Percentiles rank a stretch among this genome's conserved stretches.
Conservation (phyloP, 2,888 invertebrate genomes). For the Nowickia ferox region DNA sequence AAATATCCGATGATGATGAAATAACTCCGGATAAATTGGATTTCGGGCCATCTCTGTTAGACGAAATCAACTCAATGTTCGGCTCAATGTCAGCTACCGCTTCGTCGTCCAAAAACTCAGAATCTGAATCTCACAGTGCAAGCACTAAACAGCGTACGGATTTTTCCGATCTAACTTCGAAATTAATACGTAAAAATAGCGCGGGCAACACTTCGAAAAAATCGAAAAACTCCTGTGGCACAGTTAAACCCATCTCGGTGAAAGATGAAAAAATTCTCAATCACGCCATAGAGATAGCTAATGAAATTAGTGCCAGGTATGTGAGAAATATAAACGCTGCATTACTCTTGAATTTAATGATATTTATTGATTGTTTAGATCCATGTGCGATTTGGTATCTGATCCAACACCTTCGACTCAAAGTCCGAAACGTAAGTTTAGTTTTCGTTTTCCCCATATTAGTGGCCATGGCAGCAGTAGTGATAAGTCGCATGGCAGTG, state of each 20-base stretch:
- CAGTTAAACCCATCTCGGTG: constrained; percentile 95
- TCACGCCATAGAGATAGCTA: constrained; percentile 96
- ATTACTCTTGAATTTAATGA: background rate
- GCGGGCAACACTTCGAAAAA: constrained; percentile 77
- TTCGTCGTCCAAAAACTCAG: constrained; percentile 81
- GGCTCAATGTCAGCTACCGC: constrained; percentile 84
- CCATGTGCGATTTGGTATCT: constrained; percentile 86
- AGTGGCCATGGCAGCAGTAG: constrained; percentile 75
- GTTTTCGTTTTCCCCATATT: constrained; percentile 88
- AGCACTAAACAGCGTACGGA: constrained; percentile 89
- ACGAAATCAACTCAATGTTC: constrained; percentile 95
- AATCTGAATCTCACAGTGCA: constrained; percentile 85
- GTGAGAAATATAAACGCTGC: constrained; percentile 65
- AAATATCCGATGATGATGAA: constrained; percentile 93
- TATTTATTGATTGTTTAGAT: constrained; percentile 79
- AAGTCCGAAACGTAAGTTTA: constrained; percentile 90
- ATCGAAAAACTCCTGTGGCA: constrained; percentile 83
- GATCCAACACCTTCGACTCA: constrained; percentile 85
- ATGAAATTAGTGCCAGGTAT: constrained; percentile 92
- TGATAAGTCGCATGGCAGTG: constrained; percentile 76
- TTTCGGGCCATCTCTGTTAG: constrained; percentile 94
- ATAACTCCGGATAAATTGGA: constrained; percentile 85
- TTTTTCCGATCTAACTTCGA: constrained; percentile 86
- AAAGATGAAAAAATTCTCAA: constrained; percentile 96
- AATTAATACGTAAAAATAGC: constrained; percentile 78